These are phyloP conservation scores for Ligdia adustata DNA, from an alignment of 2,888 invertebrate genomes.

Conservation along the genomic window DNA sequence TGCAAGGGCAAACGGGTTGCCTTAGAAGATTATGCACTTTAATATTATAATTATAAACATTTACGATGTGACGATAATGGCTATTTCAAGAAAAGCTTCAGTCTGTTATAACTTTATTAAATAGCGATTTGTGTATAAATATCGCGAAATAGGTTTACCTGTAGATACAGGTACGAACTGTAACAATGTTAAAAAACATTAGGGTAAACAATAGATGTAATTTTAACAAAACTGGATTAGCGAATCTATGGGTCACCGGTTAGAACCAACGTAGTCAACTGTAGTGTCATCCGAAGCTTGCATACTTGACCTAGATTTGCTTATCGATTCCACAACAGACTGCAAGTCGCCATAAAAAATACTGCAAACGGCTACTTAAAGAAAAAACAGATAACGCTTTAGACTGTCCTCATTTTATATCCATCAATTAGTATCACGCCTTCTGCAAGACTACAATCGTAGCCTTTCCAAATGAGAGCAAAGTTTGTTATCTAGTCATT, in stretches of 20 bases:
- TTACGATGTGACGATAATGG: conserved; percentile 43
- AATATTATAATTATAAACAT: conserved; percentile 40
- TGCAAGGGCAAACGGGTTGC: conserved; percentile 40
- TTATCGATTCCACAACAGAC: conserved; percentile 45
- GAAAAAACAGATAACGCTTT: conserved; percentile 1
- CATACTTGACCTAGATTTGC: conserved; percentile 53
- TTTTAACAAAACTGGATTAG: no score
- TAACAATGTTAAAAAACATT: conserved; percentile 57
- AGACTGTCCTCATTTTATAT: conserved; percentile 1
- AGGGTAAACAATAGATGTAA: no score
- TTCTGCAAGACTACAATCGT: conserved; percentile 1
- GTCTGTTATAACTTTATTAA: conserved; percentile 57
- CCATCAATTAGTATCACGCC: not conserved
- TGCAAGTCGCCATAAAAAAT: conserved; percentile 32
- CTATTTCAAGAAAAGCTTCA: conserved; percentile 58
- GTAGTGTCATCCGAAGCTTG: no score
- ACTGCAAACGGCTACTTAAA: not conserved
- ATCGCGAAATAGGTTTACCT: conserved; percentile 53
- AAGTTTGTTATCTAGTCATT: conserved; percentile 10
- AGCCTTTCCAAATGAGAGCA: conserved; percentile 8
- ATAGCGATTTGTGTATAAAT: conserved; percentile 52
- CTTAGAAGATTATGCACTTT: conserved; percentile 34
- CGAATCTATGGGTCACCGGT: no score
- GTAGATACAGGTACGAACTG: conserved; percentile 43
- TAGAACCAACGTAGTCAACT: no score